Evolutionary conservation across 2,797 vertebrate genomes (phyloP), one percentile per base, ranked within the genome.

Genomic region (Neosilurus hyrtlii): DNA sequence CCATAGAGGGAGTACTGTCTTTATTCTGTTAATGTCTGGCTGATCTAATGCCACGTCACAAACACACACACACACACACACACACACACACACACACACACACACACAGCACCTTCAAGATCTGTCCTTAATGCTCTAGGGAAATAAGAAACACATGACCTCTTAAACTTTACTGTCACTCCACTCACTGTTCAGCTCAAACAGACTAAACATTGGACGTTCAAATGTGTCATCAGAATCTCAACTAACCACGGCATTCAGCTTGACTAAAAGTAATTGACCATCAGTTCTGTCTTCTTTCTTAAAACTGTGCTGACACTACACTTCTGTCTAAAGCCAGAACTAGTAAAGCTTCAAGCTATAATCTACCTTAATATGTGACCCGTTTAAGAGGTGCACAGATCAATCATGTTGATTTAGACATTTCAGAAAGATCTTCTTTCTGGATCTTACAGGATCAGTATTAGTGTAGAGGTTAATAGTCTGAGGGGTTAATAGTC

Each of bases 21-120:
- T 85, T 83, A 71, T 30, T 57, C 30, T 37, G 73, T 73, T 80
- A 74, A 66, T 74, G 84, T 68, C 76, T 80, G 82, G 80, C 82
- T 84, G 71, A 85, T 79, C 70, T 72, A 78, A 62, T 9, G 74
- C 84, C 85, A 86, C 68, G 80, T 87, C 43, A 43, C 37, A 6
- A 3, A 43, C 37, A 43, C 37, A 6, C 6, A 6, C 37, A 43
- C 37, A 43, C 37, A 43, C 37, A 43, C 37, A 43, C 30, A 30
- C n/a, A 35, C 80, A 79, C 62, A 84, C 56, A 30, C 70, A 82
- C 26, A 30, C 68, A 75, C 52, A 62, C 56, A 83, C 35, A 79
- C 62, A 22, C 15, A 70, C 62, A 49, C 71, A 61, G 18, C 20
- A 63, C 18, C 51, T 74, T 73, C 62, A 73, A 49, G 62, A 62